Evolutionary conservation across 2,113 vertebrate species (phyloP).

Genomic region (Tauraco erythrolophus): DNA sequence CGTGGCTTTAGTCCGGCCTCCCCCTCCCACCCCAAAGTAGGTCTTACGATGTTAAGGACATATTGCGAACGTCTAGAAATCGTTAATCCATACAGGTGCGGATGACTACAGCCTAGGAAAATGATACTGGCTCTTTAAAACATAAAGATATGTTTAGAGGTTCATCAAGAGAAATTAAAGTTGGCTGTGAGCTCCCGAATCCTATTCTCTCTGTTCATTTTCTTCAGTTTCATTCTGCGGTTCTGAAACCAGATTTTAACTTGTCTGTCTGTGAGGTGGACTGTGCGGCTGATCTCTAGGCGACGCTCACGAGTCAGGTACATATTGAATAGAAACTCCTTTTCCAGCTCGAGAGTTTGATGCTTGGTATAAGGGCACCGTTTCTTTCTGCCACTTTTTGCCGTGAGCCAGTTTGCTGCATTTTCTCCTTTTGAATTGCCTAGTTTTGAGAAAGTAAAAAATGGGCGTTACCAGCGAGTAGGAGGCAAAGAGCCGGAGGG

Average conservation of each 20-base stretch:
- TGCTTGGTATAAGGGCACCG: slow-evolving; percentile 98
- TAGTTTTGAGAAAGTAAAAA: slow-evolving; percentile 75
- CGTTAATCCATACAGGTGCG: slow-evolving; percentile 76
- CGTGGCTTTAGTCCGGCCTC: slow-evolving; percentile 59
- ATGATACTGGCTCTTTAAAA: slow-evolving; percentile 73
- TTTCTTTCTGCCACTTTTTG: slow-evolving; percentile 98
- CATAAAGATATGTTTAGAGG: slow-evolving; percentile 62
- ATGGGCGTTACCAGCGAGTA: slow-evolving; percentile 49
- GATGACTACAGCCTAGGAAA: slow-evolving; percentile 72
- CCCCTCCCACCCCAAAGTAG: slow-evolving; percentile 15
- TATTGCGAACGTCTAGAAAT: slow-evolving; percentile 58
- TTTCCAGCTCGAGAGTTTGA: slow-evolving; percentile 99
- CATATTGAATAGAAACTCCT: slow-evolving; percentile 99
- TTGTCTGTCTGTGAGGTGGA: slow-evolving; percentile 99
- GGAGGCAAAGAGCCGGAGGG: background rate
- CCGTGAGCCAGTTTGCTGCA: slow-evolving; percentile 95
- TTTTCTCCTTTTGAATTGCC: slow-evolving; percentile 89
- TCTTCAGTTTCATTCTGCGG: slow-evolving; percentile 99
- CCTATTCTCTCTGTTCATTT: slow-evolving; percentile 98
- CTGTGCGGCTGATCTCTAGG: slow-evolving; percentile 98
- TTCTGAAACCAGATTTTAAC: slow-evolving; percentile 99
- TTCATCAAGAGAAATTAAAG: slow-evolving; percentile 98
- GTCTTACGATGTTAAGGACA: slow-evolving; percentile 66
- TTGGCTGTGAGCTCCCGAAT: slow-evolving; percentile 97
- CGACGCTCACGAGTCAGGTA: slow-evolving; percentile 99